These are phyloP conservation scores for Microcebus griseorufus DNA, from an alignment of 2,113 vertebrate genomes.

Conservation along the genomic window DNA sequence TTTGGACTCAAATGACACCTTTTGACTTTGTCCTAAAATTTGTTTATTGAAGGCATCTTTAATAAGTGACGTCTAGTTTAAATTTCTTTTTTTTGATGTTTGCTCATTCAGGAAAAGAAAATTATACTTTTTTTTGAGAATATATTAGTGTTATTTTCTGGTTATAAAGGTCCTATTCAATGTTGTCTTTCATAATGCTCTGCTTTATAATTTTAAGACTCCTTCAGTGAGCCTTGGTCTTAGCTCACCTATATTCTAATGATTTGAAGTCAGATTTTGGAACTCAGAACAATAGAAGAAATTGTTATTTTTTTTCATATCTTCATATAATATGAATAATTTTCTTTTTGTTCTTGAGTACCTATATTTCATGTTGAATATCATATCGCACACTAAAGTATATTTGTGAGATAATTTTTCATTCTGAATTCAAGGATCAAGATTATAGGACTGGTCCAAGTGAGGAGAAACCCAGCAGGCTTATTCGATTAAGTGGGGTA, in stretches of 20 bases:
- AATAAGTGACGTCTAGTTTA: not conserved
- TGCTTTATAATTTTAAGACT: conserved; percentile 17
- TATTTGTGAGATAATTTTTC: conserved; percentile 76
- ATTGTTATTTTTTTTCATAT: not conserved
- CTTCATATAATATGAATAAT: not conserved
- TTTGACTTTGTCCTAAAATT: conserved; percentile 44
- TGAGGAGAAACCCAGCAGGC: conserved; percentile 92
- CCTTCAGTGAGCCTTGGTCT: not conserved
- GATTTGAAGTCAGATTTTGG: conserved; percentile 5
- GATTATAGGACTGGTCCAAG: conserved; percentile 94
- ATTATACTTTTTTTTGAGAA: not conserved
- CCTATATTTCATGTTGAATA: conserved; percentile 20
- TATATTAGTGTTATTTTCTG: not conserved
- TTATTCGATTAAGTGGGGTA: conserved; percentile 93
- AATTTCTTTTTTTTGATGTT: not conserved
- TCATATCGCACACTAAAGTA: conserved; percentile 32
- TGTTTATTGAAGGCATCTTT: conserved; percentile 13
- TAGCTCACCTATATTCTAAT: not conserved
- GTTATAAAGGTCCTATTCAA: not conserved
- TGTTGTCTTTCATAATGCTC: not conserved
- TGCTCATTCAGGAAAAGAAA: conserved; percentile 43
- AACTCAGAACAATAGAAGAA: not conserved
- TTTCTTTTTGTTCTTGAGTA: conserved; percentile 44
- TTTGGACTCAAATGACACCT: conserved; percentile 15
- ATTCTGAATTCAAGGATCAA: conserved; percentile 92